Evolutionary conservation across 2,113 vertebrate genomes (phyloP).

Genomic region (Anolis sagrei): DNA sequence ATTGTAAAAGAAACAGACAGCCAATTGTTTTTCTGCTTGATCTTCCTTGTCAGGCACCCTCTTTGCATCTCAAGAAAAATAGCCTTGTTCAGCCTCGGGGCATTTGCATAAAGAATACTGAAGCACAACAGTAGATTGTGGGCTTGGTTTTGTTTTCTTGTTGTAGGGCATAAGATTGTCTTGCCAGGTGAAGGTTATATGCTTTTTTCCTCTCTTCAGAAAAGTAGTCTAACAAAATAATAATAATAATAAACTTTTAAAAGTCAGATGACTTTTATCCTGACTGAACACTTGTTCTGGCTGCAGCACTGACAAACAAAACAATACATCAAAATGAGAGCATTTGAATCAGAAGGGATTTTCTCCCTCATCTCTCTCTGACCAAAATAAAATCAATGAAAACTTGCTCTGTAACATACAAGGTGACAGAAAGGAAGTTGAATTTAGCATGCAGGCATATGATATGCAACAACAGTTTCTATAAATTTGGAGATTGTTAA

Average conservation of each 20-base stretch:
- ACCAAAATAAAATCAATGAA: slow-evolving; percentile 50
- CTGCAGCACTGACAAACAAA: slow-evolving; percentile 45
- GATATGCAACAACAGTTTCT: slow-evolving; percentile 10
- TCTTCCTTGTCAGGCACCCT: slow-evolving; percentile 82
- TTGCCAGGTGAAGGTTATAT: slow-evolving; percentile 69
- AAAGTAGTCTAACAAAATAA: slow-evolving; percentile 16
- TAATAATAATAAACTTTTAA: slow-evolving; percentile 46
- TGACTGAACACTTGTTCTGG: slow-evolving; percentile 48
- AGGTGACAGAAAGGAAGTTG: slow-evolving; percentile 9
- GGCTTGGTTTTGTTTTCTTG: slow-evolving; percentile 21
- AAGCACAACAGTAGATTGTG: slow-evolving; percentile 67
- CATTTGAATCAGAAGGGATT: slow-evolving; percentile 55
- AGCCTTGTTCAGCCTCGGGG: slow-evolving; percentile 76
- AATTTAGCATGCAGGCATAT: fast-evolving
- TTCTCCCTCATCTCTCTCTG: slow-evolving; percentile 35
- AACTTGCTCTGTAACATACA: slow-evolving; percentile 7
- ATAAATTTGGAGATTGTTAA: slow-evolving; percentile 26
- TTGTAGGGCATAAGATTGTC: slow-evolving; percentile 62
- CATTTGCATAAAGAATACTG: slow-evolving; percentile 84
- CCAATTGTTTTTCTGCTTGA: slow-evolving; percentile 79
- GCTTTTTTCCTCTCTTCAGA: slow-evolving; percentile 11
- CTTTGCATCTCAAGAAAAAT: slow-evolving; percentile 92
- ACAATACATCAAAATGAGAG: slow-evolving; percentile 47
- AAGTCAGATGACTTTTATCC: slow-evolving; percentile 52
- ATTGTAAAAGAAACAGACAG: slow-evolving; percentile 83